These are phyloP conservation scores for Laterallus jamaicensis DNA, from an alignment of 2,113 vertebrate genomes.

Conservation along the genomic window DNA sequence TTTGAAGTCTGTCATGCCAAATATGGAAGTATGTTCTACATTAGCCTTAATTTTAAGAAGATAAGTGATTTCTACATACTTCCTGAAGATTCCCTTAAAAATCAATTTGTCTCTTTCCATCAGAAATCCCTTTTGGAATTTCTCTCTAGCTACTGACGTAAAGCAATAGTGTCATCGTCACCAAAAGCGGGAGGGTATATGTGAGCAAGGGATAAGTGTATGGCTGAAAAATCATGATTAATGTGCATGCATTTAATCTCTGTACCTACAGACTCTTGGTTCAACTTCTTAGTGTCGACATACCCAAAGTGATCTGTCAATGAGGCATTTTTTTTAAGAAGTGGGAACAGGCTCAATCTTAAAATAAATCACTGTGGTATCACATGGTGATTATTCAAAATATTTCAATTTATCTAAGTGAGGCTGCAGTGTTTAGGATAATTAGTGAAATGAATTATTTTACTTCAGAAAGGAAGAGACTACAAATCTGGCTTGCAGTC, in stretches of 20 bases:
- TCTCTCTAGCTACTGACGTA: not conserved
- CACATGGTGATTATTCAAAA: constrained; percentile 5
- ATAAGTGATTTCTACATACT: not conserved
- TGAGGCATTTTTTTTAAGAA: not conserved
- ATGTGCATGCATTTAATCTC: not conserved
- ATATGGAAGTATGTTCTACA: not conserved
- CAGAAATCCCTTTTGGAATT: not conserved
- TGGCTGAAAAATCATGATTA: not conserved
- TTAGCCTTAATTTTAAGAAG: not conserved
- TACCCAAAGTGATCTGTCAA: not conserved
- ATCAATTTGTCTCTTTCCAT: not conserved
- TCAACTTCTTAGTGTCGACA: not conserved
- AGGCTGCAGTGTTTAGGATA: not conserved
- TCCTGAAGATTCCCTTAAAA: not conserved
- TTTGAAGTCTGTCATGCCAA: not conserved
- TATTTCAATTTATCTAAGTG: not conserved
- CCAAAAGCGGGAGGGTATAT: fast-evolving
- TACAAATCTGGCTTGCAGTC: not conserved
- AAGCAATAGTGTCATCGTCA: not conserved
- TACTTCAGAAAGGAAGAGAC: not conserved
- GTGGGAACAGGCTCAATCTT: not conserved
- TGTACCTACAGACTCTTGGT: not conserved
- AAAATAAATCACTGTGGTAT: not conserved
- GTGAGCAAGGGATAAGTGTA: not conserved
- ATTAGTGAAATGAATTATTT: not conserved